phyloP scores from a whole-genome alignment of 2,888 invertebrate species.

The Nezara viridula region DNA sequence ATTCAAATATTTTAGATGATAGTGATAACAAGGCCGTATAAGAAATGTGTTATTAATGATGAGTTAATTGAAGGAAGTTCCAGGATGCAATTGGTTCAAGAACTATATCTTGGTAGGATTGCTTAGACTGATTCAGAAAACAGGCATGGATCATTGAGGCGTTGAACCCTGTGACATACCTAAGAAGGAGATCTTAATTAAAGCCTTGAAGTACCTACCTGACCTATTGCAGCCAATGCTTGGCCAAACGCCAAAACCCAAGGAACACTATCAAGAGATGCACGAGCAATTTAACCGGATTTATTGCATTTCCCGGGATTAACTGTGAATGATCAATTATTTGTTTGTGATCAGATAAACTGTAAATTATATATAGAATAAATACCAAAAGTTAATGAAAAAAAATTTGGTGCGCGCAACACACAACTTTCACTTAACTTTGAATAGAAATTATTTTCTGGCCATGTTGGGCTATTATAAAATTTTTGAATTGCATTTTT shows the following conservation, averaged over 20 bases:
- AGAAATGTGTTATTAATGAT: too few species aligned
- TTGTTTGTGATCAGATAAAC: too few species aligned
- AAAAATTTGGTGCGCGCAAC: too few species aligned
- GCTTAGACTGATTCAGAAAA: neutral
- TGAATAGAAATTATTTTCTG: too few species aligned
- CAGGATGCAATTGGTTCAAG: neutral
- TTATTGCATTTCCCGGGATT: neutral
- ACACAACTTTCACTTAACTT: too few species aligned
- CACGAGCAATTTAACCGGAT: neutral
- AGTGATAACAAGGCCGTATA: too few species aligned
- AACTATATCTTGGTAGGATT: neutral
- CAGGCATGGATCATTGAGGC: neutral
- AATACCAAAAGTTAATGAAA: too few species aligned
- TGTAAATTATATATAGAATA: too few species aligned
- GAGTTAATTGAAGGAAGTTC: neutral
- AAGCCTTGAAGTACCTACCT: neutral
- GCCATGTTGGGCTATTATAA: too few species aligned
- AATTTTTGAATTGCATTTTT: too few species aligned
- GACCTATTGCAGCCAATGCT: neutral
- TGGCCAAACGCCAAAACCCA: neutral
- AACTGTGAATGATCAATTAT: neutral
- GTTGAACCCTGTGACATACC: conserved; percentile 42
- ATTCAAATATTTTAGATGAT: too few species aligned
- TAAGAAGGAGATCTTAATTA: conserved; percentile 35
- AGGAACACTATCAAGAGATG: neutral